A percentile compares a stretch with the other conserved stretches of the same genome.
phyloP scores from a whole-genome alignment of 2,113 vertebrate genomes.

The Indri indri region DNA sequence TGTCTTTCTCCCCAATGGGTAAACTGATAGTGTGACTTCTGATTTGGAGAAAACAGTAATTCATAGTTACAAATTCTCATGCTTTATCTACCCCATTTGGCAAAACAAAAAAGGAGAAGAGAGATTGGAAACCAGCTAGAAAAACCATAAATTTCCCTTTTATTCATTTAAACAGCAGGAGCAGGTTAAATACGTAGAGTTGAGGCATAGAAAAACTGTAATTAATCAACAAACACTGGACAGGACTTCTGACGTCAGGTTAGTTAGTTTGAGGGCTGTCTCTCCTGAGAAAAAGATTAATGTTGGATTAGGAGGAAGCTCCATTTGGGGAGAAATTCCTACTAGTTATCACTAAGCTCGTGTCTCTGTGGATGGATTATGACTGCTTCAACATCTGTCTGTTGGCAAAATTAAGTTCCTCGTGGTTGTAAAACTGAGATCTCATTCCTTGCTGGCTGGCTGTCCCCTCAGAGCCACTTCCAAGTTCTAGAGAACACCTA shows the following conservation, averaged over 20 bases:
- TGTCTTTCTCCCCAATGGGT: neutral
- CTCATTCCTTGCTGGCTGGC: neutral
- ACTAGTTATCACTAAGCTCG: neutral
- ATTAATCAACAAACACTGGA: neutral
- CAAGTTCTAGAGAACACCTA: neutral
- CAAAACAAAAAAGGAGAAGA: slow-evolving; percentile 4
- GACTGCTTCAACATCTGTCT: neutral
- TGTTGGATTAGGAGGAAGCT: neutral
- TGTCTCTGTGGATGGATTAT: neutral
- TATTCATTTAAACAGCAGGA: neutral
- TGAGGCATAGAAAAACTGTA: neutral
- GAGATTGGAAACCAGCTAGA: slow-evolving; percentile 26
- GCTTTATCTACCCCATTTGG: neutral
- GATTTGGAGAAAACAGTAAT: slow-evolving; percentile 24
- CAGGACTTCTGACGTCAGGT: neutral
- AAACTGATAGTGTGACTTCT: slow-evolving; percentile 17
- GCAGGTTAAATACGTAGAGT: neutral
- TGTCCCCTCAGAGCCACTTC: neutral
- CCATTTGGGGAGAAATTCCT: neutral
- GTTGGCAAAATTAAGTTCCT: neutral
- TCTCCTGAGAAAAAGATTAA: neutral
- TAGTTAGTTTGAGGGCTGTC: neutral
- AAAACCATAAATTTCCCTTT: slow-evolving; percentile 39
- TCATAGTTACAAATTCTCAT: slow-evolving; percentile 17
- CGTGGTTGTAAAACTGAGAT: neutral